These are phyloP conservation scores for Ormyrus thymus DNA, from an alignment of 2,888 invertebrate genomes.

Conservation along the genomic window DNA sequence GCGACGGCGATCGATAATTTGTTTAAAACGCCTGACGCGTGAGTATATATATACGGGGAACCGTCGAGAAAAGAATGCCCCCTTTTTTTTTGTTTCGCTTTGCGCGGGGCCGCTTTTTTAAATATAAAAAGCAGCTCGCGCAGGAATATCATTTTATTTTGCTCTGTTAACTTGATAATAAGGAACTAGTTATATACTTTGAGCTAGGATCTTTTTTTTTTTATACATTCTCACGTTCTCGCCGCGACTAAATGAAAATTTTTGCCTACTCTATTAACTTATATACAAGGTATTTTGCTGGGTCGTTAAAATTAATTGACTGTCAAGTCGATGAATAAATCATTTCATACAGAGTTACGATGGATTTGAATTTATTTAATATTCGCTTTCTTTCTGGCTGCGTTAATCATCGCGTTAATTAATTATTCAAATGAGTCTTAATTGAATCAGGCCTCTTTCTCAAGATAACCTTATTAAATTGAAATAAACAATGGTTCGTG, in stretches of 20 bases:
- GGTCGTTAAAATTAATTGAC: constrained; percentile 53
- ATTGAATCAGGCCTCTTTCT: constrained; percentile 29
- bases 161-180: no score
- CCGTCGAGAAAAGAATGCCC: no score
- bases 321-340: constrained; percentile 48
- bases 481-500: constrained; percentile 39
- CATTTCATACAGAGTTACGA: constrained; percentile 29
- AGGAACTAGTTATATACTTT: no score
- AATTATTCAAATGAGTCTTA: constrained; percentile 32
- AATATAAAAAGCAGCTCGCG: no score
- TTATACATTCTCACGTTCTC: background rate
- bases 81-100: no score
- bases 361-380: constrained; percentile 36
- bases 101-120: no score
- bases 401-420: constrained; percentile 32
- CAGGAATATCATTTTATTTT: no score
- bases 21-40: no score
- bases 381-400: constrained; percentile 8
- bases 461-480: constrained; percentile 21
- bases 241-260: constrained; percentile 9
- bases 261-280: constrained; percentile 12
- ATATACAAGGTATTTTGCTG: constrained; percentile 5
- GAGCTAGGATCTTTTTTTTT: no score
- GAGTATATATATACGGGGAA: no score
- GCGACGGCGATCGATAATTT: no score